phyloP scores from a whole-genome alignment of 2,113 vertebrate species.

The Isichthys henryi region DNA sequence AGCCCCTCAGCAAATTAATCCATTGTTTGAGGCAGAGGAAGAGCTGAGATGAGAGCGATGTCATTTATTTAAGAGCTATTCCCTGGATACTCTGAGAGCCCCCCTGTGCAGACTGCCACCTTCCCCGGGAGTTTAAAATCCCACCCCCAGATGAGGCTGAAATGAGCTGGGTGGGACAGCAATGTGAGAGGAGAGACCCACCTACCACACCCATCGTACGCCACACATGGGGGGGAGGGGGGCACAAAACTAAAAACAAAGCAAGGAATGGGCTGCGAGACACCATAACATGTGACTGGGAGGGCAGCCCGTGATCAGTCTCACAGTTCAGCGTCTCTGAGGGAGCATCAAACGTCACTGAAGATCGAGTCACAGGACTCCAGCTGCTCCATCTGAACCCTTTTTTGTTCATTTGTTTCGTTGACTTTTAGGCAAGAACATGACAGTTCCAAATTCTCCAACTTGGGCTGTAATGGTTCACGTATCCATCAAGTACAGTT shows the following conservation, averaged over 20 bases:
- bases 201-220: neutral
- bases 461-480: neutral
- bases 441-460: too few species aligned
- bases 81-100: neutral
- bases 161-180: neutral
- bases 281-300: neutral
- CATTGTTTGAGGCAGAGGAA: neutral
- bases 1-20: constrained; percentile 1
- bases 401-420: too few species aligned
- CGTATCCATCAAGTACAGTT: neutral
- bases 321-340: neutral
- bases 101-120: neutral
- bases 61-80: neutral
- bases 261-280: neutral
- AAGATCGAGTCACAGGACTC: neutral
- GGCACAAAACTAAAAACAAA: neutral
- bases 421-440: too few species aligned
- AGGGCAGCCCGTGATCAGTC: neutral
- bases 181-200: neutral
- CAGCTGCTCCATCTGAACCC: neutral
- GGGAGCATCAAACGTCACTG: neutral
- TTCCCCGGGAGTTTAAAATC: neutral
- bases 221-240: neutral
- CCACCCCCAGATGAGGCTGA: neutral
- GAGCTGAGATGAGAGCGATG: neutral